Percentiles rank a stretch among this genome's conserved stretches.
phyloP scores from a whole-genome alignment of 2,888 invertebrate species.

The Arge pagana region DNA sequence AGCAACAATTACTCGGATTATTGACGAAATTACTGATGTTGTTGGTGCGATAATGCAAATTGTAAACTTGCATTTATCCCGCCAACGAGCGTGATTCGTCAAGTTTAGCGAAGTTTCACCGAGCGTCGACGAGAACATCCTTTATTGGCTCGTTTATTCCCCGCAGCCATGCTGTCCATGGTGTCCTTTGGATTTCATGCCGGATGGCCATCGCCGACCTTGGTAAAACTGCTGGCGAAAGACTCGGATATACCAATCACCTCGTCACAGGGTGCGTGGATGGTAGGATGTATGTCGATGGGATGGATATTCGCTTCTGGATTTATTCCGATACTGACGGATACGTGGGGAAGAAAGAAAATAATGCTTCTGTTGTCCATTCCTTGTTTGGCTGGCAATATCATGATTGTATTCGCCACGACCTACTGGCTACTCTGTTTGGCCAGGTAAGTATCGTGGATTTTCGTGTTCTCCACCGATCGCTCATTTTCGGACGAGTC shows the following conservation, averaged over 20 bases:
- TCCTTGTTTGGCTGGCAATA: constrained; percentile 28
- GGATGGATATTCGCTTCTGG: constrained; percentile 30
- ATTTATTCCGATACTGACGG: constrained; percentile 24
- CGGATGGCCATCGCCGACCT: constrained; percentile 24
- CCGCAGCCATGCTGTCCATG: constrained; percentile 26
- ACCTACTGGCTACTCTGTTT: constrained; percentile 25
- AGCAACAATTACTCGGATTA: too few species aligned
- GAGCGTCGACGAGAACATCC: too few species aligned
- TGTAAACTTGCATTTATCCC: too few species aligned
- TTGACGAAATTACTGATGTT: too few species aligned
- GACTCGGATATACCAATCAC: constrained; percentile 19
- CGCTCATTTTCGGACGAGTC: too few species aligned
- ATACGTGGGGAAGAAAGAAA: constrained; percentile 35
- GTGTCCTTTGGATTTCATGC: constrained; percentile 21
- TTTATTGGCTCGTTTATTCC: too few species aligned
- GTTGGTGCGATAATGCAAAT: too few species aligned
- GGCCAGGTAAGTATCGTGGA: constrained; percentile 21
- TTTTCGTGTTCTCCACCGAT: too few species aligned
- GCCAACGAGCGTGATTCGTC: too few species aligned
- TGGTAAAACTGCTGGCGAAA: constrained; percentile 10
- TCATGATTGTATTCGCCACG: constrained; percentile 24
- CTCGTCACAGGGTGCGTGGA: constrained; percentile 25
- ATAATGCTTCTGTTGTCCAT: constrained; percentile 21
- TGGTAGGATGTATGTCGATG: constrained; percentile 19
- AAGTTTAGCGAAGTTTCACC: too few species aligned